Evolutionary conservation across 2,113 vertebrate genomes (phyloP), one percentile per base, ranked within the genome.

Genomic region (Caranx ignobilis): DNA sequence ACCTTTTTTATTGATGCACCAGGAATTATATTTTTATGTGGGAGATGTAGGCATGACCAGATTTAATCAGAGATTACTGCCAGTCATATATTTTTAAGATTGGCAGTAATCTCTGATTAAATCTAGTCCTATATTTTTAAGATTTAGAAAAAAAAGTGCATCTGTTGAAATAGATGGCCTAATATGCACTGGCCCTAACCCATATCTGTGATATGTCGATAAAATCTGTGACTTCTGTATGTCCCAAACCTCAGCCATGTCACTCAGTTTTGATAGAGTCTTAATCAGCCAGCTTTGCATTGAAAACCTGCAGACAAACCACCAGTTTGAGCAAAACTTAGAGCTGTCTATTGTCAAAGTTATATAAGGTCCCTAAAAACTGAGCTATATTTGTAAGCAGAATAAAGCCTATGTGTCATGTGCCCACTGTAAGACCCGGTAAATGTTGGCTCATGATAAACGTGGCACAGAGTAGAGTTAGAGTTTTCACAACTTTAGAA

Each of bases 401-500:
- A 61, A 72, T 21, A n/a, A n/a, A 47, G 43, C 31, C n/a, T 4
- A 11, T 31, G 45, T 78, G n/a, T 4, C 11, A 35, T 47, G 57
- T 15, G 65, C 45, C n/a, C 45, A 52, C 16, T 65, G 61, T 56
- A 26, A 26, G 26, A 68, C 19, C 26, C 10, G 35, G 19, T 35
- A 41, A 57, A 54, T 31, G 48, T 63, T 6, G 21, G 11, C 11
- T 48, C 7, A 45, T 3, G 2, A 45, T 41, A 39, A 56, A 12
- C 21, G 60, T 45, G 39, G 59, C 59, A 8, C 62, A 74, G 55
- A 37, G 34, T 57, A 35, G 34, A 65, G 18, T 75, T 16, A 6
- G 15, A 65, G 16, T 74, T 67, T 13, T 75, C 59, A 26, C 43
- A 0, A 81, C 73, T 75, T 84, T 41, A 34, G 26, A 26, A 62